These are phyloP conservation scores for Euthynnus affinis DNA, from an alignment of 2,797 vertebrate species.

Conservation along the genomic window DNA sequence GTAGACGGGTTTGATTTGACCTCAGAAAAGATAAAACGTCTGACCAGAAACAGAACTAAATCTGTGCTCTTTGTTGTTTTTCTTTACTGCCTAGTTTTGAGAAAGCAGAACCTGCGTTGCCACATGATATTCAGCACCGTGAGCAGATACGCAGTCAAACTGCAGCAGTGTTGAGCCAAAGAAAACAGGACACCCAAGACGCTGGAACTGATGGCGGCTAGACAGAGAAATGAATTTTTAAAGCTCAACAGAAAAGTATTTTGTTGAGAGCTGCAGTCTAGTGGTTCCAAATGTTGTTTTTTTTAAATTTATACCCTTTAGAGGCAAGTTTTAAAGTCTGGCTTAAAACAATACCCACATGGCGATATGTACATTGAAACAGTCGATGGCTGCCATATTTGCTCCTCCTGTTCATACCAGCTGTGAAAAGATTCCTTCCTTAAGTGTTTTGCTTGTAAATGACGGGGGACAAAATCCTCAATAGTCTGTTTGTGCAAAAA, in stretches of 20 bases:
- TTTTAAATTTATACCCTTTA: background rate
- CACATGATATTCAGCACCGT: background rate
- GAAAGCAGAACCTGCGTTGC: background rate
- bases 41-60: background rate
- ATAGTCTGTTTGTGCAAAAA: too few species aligned
- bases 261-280: background rate
- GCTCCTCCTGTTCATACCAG: too few species aligned
- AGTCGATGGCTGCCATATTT: too few species aligned
- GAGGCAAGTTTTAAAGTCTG: background rate
- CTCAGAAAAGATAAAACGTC: background rate
- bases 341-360: background rate
- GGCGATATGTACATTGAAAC: too few species aligned
- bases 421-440: too few species aligned
- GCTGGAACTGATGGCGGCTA: conserved; percentile 25
- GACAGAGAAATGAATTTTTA: conserved; percentile 1
- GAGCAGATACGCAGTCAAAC: conserved; percentile 12
- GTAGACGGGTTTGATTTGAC: background rate
- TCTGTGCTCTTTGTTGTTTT: background rate
- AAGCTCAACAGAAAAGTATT: conserved; percentile 10
- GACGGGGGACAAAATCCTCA: too few species aligned
- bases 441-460: too few species aligned
- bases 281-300: background rate
- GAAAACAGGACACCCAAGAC: conserved; percentile 56
- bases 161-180: conserved; percentile 41
- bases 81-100: background rate